Evolutionary conservation across 64 coral and sea anemone genomes (phyloP).

Genomic region (Actinia equina): DNA sequence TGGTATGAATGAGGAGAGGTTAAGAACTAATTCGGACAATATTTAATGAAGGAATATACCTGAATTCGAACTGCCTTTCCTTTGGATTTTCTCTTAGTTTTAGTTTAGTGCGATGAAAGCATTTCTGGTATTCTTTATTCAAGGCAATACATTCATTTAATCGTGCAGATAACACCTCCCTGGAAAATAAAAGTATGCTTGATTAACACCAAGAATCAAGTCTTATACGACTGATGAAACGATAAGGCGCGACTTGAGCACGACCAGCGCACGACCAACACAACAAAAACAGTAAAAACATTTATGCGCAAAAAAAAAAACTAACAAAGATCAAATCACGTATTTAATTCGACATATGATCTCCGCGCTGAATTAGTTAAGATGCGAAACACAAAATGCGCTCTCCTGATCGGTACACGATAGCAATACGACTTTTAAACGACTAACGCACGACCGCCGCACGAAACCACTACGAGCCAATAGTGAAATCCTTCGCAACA

Average conservation of each 20-base stretch:
- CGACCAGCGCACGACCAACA: background rate
- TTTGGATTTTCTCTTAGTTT: conserved; percentile 86
- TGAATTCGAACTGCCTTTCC: conserved; percentile 98
- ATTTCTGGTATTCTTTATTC: conserved; percentile 91
- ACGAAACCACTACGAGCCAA: background rate
- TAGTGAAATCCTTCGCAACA: background rate
- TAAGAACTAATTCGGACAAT: no score
- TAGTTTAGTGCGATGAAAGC: conserved; percentile 91
- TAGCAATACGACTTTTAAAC: background rate
- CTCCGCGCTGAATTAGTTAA: no score
- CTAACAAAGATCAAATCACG: no score
- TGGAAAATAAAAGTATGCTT: background rate
- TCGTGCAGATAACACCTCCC: conserved; percentile 73
- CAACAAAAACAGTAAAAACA: no score
- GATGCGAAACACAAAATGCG: no score
- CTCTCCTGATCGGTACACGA: background rate
- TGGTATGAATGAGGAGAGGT: background rate
- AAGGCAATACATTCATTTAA: conserved; percentile 81
- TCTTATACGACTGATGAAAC: no score
- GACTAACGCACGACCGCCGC: background rate
- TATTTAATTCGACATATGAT: no score
- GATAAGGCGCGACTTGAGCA: no score
- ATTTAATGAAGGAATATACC: conserved; percentile 25
- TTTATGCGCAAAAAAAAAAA: no score
- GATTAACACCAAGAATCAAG: no score